Evolutionary conservation across 2,888 invertebrate species (phyloP).

Genomic region (Gryllus longicercus): DNA sequence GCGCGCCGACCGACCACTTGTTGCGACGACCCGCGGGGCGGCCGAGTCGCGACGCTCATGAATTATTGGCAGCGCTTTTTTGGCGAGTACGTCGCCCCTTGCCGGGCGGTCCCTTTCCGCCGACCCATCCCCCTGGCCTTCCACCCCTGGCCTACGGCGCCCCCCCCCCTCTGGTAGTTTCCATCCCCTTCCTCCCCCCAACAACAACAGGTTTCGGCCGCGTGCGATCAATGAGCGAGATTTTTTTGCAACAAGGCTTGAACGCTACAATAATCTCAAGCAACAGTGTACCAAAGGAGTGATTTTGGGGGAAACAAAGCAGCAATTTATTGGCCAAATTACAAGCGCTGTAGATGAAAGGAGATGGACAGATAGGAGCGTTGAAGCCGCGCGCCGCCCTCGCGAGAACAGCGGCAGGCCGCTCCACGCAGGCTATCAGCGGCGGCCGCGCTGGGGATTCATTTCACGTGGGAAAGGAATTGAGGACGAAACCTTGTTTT

Average conservation of each 20-base stretch:
- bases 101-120: not conserved
- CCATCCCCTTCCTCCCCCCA: not conserved
- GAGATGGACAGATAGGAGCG: not conserved
- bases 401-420: too few species aligned
- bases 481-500: constrained; percentile 10
- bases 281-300: not conserved
- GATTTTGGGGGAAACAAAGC: not conserved
- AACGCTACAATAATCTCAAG: not conserved
- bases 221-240: too few species aligned
- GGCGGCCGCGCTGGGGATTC: not conserved
- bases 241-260: constrained; percentile 4
- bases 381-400: too few species aligned
- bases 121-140: not conserved
- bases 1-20: not conserved
- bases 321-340: constrained; percentile 17
- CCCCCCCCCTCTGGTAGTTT: not conserved
- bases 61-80: constrained; percentile 3
- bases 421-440: not conserved
- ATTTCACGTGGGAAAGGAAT: constrained; percentile 17
- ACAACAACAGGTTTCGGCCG: not conserved
- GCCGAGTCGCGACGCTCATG: not conserved
- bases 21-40: constrained; percentile 17
- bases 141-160: not conserved
- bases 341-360: not conserved
- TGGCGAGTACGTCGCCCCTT: not conserved